phyloP scores from a whole-genome alignment of 2,113 vertebrate species.

The Pandion haliaetus region DNA sequence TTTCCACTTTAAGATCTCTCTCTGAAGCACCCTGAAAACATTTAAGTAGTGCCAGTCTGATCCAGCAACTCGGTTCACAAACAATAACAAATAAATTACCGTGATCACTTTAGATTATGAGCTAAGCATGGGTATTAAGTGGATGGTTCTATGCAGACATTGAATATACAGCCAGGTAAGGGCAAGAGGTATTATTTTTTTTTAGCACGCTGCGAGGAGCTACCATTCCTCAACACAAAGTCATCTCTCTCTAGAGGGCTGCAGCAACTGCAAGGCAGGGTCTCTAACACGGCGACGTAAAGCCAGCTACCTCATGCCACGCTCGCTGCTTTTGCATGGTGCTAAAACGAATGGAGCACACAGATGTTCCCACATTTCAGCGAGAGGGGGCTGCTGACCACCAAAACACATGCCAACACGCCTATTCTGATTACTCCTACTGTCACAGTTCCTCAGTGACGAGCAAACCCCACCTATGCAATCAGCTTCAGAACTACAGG shows the following conservation, averaged over 20 bases:
- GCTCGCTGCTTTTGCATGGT: rapidly evolving
- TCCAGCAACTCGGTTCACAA: not conserved
- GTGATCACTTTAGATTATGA: not conserved
- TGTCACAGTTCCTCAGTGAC: too few relatives aligned
- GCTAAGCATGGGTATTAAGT: not conserved
- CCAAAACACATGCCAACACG: rapidly evolving
- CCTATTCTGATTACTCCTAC: too few relatives aligned
- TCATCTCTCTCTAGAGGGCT: not conserved
- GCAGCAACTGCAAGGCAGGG: too few relatives aligned
- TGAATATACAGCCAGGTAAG: not conserved
- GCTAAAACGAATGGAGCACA: not conserved
- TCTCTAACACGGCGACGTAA: rapidly evolving
- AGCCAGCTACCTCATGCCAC: not conserved
- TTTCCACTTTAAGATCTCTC: not conserved
- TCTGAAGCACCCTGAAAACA: not conserved
- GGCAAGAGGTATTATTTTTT: too few relatives aligned
- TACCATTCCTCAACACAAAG: too few relatives aligned
- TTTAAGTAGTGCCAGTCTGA: not conserved
- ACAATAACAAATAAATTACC: not conserved
- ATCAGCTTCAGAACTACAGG: not conserved
- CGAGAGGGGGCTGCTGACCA: not conserved
- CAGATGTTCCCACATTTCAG: not conserved
- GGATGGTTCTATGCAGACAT: not conserved
- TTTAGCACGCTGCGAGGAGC: not conserved
- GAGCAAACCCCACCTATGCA: not conserved